Conservation (phyloP, 2,797 vertebrate genomes). For the Manis javanica region DNA sequence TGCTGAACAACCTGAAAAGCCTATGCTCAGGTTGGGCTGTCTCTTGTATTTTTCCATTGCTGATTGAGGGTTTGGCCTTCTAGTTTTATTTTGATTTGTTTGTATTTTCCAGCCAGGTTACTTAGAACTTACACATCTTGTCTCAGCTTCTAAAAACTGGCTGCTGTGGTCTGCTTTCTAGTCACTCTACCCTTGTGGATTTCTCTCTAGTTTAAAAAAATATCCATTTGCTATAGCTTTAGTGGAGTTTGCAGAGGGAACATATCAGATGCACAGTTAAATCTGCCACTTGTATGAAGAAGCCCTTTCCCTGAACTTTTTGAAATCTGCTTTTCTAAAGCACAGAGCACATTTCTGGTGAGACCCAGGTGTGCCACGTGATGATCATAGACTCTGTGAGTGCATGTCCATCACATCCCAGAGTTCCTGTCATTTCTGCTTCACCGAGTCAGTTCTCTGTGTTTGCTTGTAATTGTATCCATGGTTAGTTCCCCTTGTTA, state of each 20-base stretch:
- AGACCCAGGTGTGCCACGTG: not conserved
- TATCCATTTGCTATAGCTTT: not conserved
- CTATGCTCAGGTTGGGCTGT: not conserved
- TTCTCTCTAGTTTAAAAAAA: not conserved
- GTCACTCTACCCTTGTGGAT: not conserved
- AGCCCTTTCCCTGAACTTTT: not conserved
- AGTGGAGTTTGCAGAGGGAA: not conserved
- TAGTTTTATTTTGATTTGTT: not conserved
- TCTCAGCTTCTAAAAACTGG: not conserved
- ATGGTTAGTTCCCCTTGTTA: conserved; percentile 38
- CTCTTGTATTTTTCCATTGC: not conserved
- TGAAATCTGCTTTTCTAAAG: conserved; percentile 38
- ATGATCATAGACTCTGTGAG: not conserved
- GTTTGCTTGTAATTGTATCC: conserved; percentile 54
- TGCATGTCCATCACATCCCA: not conserved
- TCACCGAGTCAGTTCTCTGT: not conserved
- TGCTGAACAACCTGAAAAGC: not conserved
- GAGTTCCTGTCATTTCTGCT: conserved; percentile 44
- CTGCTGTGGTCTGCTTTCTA: not conserved
- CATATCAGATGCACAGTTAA: not conserved
- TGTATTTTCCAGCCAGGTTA: not conserved
- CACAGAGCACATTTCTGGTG: not conserved
- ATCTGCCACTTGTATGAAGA: not conserved
- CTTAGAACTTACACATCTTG: not conserved
- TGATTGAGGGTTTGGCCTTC: not conserved